Percentiles rank a stretch among this genome's conserved stretches.
phyloP scores from a whole-genome alignment of 2,113 vertebrate genomes.

The Dromiciops gliroides region DNA sequence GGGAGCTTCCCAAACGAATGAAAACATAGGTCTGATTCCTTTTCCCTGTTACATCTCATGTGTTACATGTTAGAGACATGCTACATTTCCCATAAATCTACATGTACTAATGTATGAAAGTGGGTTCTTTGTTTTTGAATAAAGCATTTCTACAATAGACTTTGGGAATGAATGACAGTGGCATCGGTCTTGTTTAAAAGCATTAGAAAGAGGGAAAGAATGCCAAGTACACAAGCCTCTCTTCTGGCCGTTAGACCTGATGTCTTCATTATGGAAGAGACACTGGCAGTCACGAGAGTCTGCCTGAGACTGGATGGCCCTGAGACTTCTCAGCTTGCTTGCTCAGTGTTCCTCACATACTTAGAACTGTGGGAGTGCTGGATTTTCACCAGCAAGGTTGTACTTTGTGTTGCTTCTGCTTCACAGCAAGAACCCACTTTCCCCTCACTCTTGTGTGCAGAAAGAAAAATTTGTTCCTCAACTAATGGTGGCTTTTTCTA shows the following conservation, averaged over 20 bases:
- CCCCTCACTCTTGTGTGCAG: neutral
- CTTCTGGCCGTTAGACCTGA: neutral
- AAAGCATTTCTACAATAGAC: conserved; percentile 20
- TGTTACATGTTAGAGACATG: neutral
- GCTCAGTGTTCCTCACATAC: neutral
- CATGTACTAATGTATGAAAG: neutral
- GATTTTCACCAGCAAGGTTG: neutral
- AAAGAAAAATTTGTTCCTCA: conserved; percentile 25
- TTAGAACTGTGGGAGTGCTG: neutral
- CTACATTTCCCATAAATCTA: neutral
- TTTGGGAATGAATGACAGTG: neutral
- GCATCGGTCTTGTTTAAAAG: conserved; percentile 41
- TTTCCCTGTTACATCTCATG: neutral
- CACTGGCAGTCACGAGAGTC: conserved; percentile 18
- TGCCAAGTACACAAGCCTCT: neutral
- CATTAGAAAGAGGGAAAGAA: neutral
- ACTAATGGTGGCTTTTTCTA: neutral
- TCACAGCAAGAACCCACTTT: conserved; percentile 45
- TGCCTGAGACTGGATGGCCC: neutral
- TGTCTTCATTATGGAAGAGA: neutral
- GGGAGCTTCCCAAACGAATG: neutral
- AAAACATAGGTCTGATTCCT: neutral
- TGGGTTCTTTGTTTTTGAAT: conserved; percentile 22
- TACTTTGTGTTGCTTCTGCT: neutral
- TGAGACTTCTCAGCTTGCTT: neutral